A percentile compares a stretch with the other conserved stretches of the same genome.
Conservation (phyloP, 2,797 vertebrate species). For the Bufotes viridis region DNA sequence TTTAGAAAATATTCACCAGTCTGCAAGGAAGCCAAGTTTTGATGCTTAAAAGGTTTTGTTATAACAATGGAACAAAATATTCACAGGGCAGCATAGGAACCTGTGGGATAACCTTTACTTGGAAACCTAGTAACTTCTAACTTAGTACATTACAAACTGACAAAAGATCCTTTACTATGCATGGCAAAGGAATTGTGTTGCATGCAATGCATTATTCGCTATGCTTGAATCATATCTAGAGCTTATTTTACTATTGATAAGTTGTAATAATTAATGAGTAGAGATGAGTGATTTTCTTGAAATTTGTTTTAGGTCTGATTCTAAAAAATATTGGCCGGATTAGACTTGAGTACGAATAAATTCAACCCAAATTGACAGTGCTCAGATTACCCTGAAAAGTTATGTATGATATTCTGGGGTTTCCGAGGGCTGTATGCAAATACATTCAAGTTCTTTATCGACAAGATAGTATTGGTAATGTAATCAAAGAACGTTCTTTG, state of each 20-base stretch:
- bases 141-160: background rate
- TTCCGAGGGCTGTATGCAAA: too few relatives aligned
- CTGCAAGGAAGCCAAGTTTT: slow-evolving; percentile 37
- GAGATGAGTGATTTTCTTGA: too few relatives aligned
- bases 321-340: too few relatives aligned
- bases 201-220: background rate
- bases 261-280: background rate
- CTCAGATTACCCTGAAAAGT: too few relatives aligned
- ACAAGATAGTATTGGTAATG: too few relatives aligned
- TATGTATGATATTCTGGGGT: too few relatives aligned
- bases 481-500: too few relatives aligned
- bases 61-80: slow-evolving; percentile 55
- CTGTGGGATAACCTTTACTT: background rate
- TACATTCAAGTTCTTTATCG: too few relatives aligned
- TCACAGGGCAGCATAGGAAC: slow-evolving; percentile 26
- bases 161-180: too few relatives aligned
- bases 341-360: too few relatives aligned
- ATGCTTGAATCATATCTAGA: background rate
- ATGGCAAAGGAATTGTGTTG: background rate
- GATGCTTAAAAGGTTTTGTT: slow-evolving; percentile 47
- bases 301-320: too few relatives aligned
- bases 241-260: background rate
- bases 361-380: too few relatives aligned
- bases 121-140: background rate
- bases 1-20: slow-evolving; percentile 34